These are phyloP conservation scores for Haplotaxodon microlepis DNA, from an alignment of 2,113 vertebrate species.

Conservation along the genomic window DNA sequence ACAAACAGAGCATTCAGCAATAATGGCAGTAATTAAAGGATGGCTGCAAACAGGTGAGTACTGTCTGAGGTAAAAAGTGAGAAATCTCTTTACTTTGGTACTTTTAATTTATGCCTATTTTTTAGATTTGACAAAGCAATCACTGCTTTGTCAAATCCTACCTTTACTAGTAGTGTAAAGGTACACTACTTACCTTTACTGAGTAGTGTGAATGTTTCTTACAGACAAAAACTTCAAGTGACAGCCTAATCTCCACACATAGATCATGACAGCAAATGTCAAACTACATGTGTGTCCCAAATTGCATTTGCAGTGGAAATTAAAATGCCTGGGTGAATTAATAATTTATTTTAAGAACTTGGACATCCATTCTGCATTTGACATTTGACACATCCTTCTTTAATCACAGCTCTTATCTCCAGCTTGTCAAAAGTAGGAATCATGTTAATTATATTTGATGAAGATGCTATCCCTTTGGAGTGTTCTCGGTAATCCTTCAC, in stretches of 20 bases:
- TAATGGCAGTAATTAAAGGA: not conserved
- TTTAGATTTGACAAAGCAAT: not conserved
- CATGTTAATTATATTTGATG: slow-evolving; percentile 23
- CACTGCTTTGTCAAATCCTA: not conserved
- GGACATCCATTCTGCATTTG: slow-evolving; percentile 1
- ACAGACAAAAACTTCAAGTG: not conserved
- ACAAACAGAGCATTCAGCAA: not conserved
- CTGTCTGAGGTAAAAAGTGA: not conserved
- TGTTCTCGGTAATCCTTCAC: slow-evolving; percentile 31
- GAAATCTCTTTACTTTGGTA: not conserved
- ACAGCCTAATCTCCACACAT: not conserved
- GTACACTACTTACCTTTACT: not conserved
- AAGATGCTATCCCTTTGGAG: slow-evolving; percentile 22
- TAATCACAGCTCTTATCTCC: slow-evolving; percentile 27
- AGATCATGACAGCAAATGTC: not conserved
- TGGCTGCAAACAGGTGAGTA: not conserved
- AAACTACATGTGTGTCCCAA: not conserved
- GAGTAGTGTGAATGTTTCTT: not conserved
- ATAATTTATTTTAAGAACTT: not conserved
- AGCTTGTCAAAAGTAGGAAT: slow-evolving; percentile 22
- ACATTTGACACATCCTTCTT: slow-evolving; percentile 23
- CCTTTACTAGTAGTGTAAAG: not conserved
- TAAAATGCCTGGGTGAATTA: slow-evolving; percentile 19
- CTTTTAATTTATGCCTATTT: not conserved
- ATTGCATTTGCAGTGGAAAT: slow-evolving; percentile 7